Base-by-base conservation (phyloP, 2,113 vertebrate species). In the Phalacrocorax pelagicus region DNA sequence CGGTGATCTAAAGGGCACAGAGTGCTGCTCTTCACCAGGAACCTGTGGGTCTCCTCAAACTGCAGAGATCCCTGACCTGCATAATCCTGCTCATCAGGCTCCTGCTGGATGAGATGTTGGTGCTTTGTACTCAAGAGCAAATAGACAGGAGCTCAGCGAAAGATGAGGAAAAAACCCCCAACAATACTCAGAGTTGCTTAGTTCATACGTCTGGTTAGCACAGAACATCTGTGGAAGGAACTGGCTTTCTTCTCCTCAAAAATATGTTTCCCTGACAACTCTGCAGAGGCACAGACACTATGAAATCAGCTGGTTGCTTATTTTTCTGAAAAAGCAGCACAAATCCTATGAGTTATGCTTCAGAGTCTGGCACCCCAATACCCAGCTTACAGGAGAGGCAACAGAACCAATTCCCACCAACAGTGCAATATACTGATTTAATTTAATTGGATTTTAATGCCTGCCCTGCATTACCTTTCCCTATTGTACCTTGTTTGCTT, bases 391-490 rank as follows among this genome's bases (percentile, higher is more conserved):
- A 79, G 32, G 65, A 47, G 6, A 81, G 42, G 63, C 96, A 86
- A 86, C 21, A 91, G 46, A 86, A 59, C 24, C 15, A 36, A 34
- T 74, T 42, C 36, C 55, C 34, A 83, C 59, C 67, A 92, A 34
- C 46, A 82, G 40, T 77, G 79, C 86, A 90, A 91, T 71, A 63
- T 10, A 71, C 32, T 83, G 80, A 66, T 86, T 70, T 80, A 61
- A 55, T 90, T 92, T 86, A 75, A 89, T 84, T 87, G 57, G 52
- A 84, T 94, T 94, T 94, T 92, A 95, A 89, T 91, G 52, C 14
- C n/a, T 47, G 10, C 51, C 20, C 34, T 49, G 15, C 20, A 27
- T 86, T 89, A 74, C 21, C 38, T 86, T 86, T 96, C 81, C 61
- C 61, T 86, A 1, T 34, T 78, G 55, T 71, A 55, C 63, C n/a